Evolutionary conservation across 2,797 vertebrate species (phyloP).

Genomic region (Momotus momota): DNA sequence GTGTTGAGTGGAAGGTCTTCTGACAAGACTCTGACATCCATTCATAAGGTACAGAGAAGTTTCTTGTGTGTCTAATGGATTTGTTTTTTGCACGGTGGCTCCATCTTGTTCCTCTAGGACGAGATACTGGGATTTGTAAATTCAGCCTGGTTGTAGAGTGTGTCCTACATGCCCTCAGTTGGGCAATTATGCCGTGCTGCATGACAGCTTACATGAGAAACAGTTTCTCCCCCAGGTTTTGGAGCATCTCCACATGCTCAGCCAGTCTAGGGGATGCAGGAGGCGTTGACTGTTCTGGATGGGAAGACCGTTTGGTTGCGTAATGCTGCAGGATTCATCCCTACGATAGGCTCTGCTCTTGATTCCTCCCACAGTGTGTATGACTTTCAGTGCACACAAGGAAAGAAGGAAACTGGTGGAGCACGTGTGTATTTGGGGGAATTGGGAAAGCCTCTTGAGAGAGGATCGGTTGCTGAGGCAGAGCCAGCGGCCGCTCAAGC

Average conservation of each 20-base stretch:
- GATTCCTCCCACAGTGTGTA: fast-evolving
- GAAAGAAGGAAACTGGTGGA: neutral
- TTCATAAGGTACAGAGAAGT: neutral
- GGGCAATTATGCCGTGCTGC: neutral
- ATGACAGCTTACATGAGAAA: neutral
- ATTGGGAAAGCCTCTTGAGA: neutral
- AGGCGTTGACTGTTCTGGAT: neutral
- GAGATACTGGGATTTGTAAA: neutral
- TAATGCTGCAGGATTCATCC: neutral
- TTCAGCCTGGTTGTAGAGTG: neutral
- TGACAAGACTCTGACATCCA: neutral
- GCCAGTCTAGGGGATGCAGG: neutral
- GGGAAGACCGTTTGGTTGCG: neutral
- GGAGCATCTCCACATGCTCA: neutral
- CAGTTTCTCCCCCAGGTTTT: neutral
- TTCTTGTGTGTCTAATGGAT: neutral
- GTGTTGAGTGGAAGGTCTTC: neutral
- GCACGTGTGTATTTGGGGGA: neutral
- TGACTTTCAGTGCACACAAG: neutral
- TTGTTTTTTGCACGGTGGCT: neutral
- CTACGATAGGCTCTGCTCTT: neutral
- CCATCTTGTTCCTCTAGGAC: neutral
- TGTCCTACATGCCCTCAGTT: neutral
- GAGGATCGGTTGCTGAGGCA: neutral
- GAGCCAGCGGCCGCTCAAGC: neutral